Evolutionary conservation across 2,888 invertebrate genomes (phyloP).

Genomic region (Oxycera nigricornis): DNA sequence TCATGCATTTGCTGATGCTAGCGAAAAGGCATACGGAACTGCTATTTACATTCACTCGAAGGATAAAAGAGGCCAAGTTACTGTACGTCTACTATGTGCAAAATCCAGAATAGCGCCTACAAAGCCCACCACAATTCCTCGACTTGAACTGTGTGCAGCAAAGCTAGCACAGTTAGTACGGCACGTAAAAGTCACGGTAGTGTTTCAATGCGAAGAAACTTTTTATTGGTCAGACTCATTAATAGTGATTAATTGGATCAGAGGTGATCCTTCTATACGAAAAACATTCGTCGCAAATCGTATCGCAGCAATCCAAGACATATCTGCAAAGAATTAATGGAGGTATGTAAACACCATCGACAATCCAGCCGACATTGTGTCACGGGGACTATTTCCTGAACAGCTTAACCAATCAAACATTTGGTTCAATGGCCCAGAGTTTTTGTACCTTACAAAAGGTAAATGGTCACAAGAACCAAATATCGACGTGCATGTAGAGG

Average conservation of each 20-base stretch:
- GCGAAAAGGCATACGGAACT: slow-evolving; percentile 1
- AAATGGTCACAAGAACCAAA: background rate
- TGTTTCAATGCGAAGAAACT: background rate
- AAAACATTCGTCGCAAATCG: slow-evolving; percentile 34
- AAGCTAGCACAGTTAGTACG: slow-evolving; percentile 5
- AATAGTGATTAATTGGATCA: background rate
- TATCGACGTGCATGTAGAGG: background rate
- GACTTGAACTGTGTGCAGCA: slow-evolving; percentile 48
- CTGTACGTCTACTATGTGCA: slow-evolving; percentile 14
- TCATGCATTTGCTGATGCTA: slow-evolving; percentile 25
- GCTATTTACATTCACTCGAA: background rate
- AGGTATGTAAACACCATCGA: slow-evolving; percentile 37
- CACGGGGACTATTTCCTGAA: background rate
- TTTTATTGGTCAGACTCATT: slow-evolving; percentile 17
- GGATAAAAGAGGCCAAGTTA: background rate
- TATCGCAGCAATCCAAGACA: slow-evolving; percentile 38
- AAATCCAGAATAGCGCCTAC: slow-evolving; percentile 41
- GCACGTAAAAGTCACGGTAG: background rate
- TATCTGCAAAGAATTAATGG: slow-evolving; percentile 34
- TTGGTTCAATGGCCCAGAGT: background rate
- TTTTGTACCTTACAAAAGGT: background rate
- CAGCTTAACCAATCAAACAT: background rate
- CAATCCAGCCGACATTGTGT: background rate
- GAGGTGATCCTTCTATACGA: background rate
- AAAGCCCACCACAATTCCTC: slow-evolving; percentile 48